Conservation (phyloP, 2,888 invertebrate species). For the Macrosiphum euphorbiae region DNA sequence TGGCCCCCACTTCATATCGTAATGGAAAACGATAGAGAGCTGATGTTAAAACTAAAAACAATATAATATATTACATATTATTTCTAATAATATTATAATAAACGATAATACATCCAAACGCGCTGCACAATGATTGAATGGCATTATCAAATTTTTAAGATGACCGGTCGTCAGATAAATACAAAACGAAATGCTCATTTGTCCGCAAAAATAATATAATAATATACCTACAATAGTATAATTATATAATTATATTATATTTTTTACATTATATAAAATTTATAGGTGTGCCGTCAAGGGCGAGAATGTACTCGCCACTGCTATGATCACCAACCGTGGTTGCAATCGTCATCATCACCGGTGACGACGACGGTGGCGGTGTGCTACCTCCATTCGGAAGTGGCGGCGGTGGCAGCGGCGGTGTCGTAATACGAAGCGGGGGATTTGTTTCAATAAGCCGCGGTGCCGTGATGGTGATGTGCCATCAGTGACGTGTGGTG, state of each 20-base stretch:
- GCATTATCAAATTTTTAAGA: neutral
- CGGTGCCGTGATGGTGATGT: conserved; percentile 76
- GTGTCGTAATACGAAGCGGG: conserved; percentile 67
- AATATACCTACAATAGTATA: neutral
- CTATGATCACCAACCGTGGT: neutral
- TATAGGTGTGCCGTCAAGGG: neutral
- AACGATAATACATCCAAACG: neutral
- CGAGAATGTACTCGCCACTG: neutral
- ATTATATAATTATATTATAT: neutral
- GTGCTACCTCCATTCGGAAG: conserved; percentile 53
- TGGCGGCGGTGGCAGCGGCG: neutral
- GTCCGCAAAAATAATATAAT: neutral
- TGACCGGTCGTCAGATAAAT: neutral
- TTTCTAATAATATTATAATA: neutral
- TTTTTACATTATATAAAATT: conserved; percentile 9
- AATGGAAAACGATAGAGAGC: conserved; percentile 1
- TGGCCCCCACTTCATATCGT: conserved; percentile 65
- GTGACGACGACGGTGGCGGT: neutral
- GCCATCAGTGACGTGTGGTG: conserved; percentile 74
- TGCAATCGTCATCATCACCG: neutral
- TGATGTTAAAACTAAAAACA: neutral
- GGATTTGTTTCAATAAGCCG: conserved; percentile 78
- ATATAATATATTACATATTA: neutral
- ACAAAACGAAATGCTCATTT: neutral
- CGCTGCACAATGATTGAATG: neutral